phyloP scores from a whole-genome alignment of 2,797 vertebrate species.

The Columba guinea region DNA sequence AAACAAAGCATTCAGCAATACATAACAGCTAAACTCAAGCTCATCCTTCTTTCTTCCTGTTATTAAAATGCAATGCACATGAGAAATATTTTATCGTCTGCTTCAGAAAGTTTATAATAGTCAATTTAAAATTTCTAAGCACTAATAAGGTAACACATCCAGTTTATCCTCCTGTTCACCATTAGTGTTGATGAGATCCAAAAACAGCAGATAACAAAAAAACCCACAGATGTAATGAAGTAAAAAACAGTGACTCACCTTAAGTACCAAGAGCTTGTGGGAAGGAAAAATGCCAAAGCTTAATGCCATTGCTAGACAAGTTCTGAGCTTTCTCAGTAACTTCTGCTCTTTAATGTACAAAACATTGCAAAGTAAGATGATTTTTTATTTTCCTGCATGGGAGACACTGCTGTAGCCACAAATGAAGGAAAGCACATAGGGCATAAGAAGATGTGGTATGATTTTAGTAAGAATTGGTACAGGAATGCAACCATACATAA shows the following conservation, averaged over 20 bases:
- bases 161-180: background rate
- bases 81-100: background rate
- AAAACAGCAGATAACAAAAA: background rate
- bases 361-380: background rate
- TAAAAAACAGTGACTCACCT: background rate
- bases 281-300: background rate
- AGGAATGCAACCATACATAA: background rate
- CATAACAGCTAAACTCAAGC: background rate
- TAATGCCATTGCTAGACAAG: background rate
- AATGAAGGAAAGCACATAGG: background rate
- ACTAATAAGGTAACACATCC: background rate
- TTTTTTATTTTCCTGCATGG: background rate
- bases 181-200: background rate
- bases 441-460: background rate
- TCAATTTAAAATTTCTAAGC: background rate
- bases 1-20: background rate
- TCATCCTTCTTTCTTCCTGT: background rate
- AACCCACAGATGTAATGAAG: accelerated
- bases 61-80: background rate
- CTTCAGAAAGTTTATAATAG: background rate
- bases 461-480: background rate
- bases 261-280: background rate
- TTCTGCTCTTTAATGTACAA: background rate
- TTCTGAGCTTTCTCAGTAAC: background rate
- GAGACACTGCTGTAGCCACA: background rate